These are phyloP conservation scores for Onychostruthus taczanowskii DNA, from an alignment of 2,113 vertebrate genomes.

Conservation along the genomic window DNA sequence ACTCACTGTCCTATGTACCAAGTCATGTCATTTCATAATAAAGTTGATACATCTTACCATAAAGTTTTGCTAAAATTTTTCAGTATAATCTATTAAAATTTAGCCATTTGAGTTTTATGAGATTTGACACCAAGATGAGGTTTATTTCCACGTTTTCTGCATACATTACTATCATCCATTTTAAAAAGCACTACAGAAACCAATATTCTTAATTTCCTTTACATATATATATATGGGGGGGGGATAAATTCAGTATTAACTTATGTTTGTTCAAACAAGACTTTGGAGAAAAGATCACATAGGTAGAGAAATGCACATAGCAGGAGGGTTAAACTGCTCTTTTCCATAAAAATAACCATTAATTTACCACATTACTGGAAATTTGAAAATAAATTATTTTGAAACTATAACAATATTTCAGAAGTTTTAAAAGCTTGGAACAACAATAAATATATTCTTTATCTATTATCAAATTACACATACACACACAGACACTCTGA, in stretches of 20 bases:
- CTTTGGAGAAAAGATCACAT: background rate
- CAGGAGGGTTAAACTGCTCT: background rate
- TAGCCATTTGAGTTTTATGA: background rate
- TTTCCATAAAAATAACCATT: background rate
- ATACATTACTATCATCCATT: background rate
- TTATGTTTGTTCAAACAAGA: background rate
- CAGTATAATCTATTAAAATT: background rate
- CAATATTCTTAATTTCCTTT: background rate
- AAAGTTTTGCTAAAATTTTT: background rate
- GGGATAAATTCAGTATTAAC: background rate
- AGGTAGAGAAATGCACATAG: background rate
- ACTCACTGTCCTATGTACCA: background rate
- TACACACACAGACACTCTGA: slow-evolving; percentile 72
- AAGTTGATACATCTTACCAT: background rate
- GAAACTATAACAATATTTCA: background rate
- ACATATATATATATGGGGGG: too few species aligned
- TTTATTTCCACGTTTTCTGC: background rate
- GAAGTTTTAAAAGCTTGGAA: slow-evolving; percentile 31
- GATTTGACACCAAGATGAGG: background rate
- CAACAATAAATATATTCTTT: slow-evolving; percentile 49
- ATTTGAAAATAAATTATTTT: background rate
- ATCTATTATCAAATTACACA: slow-evolving; percentile 55
- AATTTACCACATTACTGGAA: background rate
- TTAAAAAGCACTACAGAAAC: background rate
- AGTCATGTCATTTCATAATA: background rate